Base-by-base conservation (phyloP, 2,888 invertebrate species). In the Xylocampa areola region DNA sequence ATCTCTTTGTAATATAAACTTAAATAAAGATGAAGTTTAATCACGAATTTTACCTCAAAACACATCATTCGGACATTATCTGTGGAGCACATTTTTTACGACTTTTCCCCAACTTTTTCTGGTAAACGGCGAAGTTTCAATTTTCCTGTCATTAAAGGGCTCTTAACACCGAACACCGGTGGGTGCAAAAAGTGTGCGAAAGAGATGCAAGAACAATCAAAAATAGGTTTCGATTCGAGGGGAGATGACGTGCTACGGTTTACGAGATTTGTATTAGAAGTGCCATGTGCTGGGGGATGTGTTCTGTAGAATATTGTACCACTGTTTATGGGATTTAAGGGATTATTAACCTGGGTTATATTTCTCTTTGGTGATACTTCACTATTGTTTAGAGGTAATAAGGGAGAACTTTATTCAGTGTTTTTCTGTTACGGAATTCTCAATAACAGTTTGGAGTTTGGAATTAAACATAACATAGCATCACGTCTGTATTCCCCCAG, bases 81-180 rank as follows among this genome's bases (percentile, higher is more conserved):
- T 80, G 70, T 54, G 57, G 57, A 77, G 78, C 73, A 81, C 79
- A 80, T 80, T 87, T 86, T 87, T 89, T 87, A 88, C 86, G 86
- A 86, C 80, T 83, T 80, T 87, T 84, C 65, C 69, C 69, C 82
- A 86, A 76, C 47, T 79, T 88, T 88, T 89, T 87, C 80, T 62
- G 40, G 73, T 70, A 74, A 81, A 75, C 80, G 80, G 70, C 80
- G 80, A 79, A 91, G 84, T 92, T 92, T 88, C 90, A 88, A 90
- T 91, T 91, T 90, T 90, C 90, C 91, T 88, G 90, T 89, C 92
- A 92, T 92, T 91, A 92, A 88, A 89, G 84, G 79, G 71, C 84
- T 86, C 79, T 91, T 88, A 89, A 84, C 87, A 85, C 74, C 25
- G 25, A 21, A n/a, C n/a, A n/a, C 21, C 69, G 71, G 70, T 70